Conservation (phyloP, 2,113 vertebrate species). For the Zapornia atra region DNA sequence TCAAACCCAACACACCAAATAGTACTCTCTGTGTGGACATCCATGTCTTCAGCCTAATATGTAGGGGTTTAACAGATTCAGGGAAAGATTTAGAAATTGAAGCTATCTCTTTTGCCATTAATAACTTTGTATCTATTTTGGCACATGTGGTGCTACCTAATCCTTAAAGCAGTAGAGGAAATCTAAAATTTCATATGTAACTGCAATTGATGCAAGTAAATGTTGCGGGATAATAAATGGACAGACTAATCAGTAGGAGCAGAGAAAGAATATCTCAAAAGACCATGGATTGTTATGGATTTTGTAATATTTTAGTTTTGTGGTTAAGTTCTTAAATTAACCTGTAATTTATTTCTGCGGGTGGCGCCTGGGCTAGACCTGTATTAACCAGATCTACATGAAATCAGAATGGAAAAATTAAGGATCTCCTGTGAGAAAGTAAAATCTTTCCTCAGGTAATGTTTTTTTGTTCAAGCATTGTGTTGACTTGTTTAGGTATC, state of each 20-base stretch:
- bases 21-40: background rate
- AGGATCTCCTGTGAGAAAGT: background rate
- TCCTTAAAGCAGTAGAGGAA: background rate
- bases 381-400: background rate
- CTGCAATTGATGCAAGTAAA: background rate
- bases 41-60: background rate
- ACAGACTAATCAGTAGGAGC: background rate
- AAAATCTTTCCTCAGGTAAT: background rate
- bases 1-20: constrained; percentile 1
- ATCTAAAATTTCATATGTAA: background rate
- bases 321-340: background rate
- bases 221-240: background rate
- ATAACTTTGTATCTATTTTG: background rate
- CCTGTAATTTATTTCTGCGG: background rate
- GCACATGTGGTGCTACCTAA: background rate
- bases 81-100: background rate
- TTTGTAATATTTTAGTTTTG: background rate
- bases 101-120: background rate
- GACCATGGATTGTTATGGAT: background rate
- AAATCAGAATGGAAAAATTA: background rate
- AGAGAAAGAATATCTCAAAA: background rate
- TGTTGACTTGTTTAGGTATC: background rate
- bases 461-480: background rate
- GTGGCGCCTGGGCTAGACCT: background rate
- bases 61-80: background rate